phyloP scores from a whole-genome alignment of 2,797 vertebrate species.

The Rhyacichthys aspro region DNA sequence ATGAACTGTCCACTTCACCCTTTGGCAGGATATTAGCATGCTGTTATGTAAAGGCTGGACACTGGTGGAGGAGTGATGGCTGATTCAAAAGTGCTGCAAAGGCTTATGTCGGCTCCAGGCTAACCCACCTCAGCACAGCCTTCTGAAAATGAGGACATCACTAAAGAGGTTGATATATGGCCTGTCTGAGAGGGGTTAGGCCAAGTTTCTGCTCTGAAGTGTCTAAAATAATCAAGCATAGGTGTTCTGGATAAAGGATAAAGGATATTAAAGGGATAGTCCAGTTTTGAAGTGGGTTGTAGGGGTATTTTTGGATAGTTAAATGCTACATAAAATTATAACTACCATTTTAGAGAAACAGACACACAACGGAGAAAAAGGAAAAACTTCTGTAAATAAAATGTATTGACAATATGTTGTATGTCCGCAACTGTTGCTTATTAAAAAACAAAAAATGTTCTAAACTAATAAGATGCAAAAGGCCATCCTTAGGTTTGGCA shows the following conservation, averaged over 20 bases:
- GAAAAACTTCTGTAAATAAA: too few species aligned
- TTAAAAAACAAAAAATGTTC: too few species aligned
- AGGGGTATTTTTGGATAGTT: background rate
- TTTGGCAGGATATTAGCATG: conserved; percentile 22
- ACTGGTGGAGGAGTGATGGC: background rate
- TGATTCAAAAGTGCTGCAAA: conserved; percentile 60
- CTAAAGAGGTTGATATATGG: conserved; percentile 4
- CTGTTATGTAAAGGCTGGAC: conserved; percentile 14
- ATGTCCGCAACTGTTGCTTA: too few species aligned
- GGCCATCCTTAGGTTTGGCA: too few species aligned
- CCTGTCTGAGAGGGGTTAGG: conserved; percentile 63
- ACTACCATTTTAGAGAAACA: too few species aligned
- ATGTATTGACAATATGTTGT: too few species aligned
- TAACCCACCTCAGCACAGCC: conserved; percentile 61
- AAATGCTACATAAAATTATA: too few species aligned
- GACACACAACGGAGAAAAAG: too few species aligned
- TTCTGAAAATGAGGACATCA: conserved; percentile 17
- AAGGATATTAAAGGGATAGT: conserved; percentile 1
- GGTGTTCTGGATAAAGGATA: conserved; percentile 25
- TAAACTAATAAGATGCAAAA: too few species aligned
- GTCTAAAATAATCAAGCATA: conserved; percentile 44
- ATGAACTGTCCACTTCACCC: conserved; percentile 29
- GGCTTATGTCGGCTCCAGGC: conserved; percentile 55
- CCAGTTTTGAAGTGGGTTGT: conserved; percentile 2
- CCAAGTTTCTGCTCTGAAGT: conserved; percentile 50